Conservation (phyloP, 2,113 vertebrate species). For the Bettongia penicillata region DNA sequence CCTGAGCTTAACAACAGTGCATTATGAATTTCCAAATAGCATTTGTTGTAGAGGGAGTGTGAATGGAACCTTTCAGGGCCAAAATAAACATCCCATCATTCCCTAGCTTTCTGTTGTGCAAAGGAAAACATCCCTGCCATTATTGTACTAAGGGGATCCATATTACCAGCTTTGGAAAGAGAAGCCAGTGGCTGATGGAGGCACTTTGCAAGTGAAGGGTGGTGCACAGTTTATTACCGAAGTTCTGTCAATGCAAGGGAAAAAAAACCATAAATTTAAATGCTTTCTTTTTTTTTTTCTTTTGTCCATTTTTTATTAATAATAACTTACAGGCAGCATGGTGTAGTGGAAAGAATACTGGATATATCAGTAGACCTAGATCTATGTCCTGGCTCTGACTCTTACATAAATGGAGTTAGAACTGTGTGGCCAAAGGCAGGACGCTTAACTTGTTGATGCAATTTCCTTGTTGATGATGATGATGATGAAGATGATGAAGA, state of each 20-base stretch:
- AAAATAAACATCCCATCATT: slow-evolving; percentile 74
- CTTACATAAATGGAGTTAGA: neutral
- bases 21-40: slow-evolving; percentile 51
- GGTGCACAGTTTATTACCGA: slow-evolving; percentile 61
- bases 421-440: neutral
- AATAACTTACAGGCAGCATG: neutral
- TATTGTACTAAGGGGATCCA: slow-evolving; percentile 70
- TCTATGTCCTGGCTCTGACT: too few relatives aligned
- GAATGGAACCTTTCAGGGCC: slow-evolving; percentile 45
- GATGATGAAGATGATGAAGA: too few relatives aligned
- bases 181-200: slow-evolving; percentile 67
- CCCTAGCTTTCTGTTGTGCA: slow-evolving; percentile 57
- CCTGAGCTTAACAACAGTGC: slow-evolving; percentile 44
- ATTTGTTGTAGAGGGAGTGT: slow-evolving; percentile 60
- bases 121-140: slow-evolving; percentile 71
- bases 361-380: neutral
- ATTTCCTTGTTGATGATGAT: neutral
- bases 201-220: slow-evolving; percentile 65
- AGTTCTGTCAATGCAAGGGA: slow-evolving; percentile 44
- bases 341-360: neutral
- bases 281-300: slow-evolving; percentile 44
- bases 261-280: slow-evolving; percentile 48
- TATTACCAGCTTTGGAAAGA: slow-evolving; percentile 65
- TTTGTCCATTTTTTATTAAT: slow-evolving; percentile 68
- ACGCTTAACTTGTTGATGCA: neutral